A percentile compares a stretch with the other conserved stretches of the same genome.
phyloP scores from a whole-genome alignment of 2,888 invertebrate genomes.

The Acronicta aceris region DNA sequence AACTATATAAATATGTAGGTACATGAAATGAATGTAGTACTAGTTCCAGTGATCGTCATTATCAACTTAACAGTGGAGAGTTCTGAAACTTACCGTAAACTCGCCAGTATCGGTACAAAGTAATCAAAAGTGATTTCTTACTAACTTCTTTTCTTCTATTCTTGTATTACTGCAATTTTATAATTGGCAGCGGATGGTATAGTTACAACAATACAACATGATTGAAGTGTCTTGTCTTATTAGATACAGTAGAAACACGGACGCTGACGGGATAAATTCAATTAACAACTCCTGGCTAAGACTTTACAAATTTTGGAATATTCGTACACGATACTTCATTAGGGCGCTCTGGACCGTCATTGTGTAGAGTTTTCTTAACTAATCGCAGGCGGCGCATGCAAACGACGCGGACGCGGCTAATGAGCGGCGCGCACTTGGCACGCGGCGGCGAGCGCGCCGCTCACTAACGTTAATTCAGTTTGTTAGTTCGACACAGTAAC shows the following conservation, averaged over 20 bases:
- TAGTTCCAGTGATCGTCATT: no score
- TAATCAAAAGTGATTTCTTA: no score
- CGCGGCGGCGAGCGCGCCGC: background rate
- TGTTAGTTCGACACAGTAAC: slow-evolving; percentile 15
- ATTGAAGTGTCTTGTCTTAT: no score
- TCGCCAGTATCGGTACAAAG: no score
- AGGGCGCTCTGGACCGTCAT: slow-evolving; percentile 19
- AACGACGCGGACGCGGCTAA: slow-evolving; percentile 4
- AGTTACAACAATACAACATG: no score
- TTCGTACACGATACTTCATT: slow-evolving; percentile 32
- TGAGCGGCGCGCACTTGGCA: slow-evolving; percentile 5
- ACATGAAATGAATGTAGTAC: no score
- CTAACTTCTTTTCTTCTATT: no score
- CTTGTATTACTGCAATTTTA: no score
- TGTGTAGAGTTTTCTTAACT: slow-evolving; percentile 26
- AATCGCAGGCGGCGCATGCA: slow-evolving; percentile 16
- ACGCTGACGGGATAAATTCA: slow-evolving; percentile 1
- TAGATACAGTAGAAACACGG: background rate
- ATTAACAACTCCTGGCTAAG: slow-evolving; percentile 10
- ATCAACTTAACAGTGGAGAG: no score
- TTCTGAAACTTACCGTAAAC: no score
- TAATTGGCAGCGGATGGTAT: no score
- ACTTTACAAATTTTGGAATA: slow-evolving; percentile 3
- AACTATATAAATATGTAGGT: no score
- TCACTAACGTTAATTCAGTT: slow-evolving; percentile 19